Conservation (phyloP, 2,797 vertebrate genomes). For the Syngnathus rostellatus region DNA sequence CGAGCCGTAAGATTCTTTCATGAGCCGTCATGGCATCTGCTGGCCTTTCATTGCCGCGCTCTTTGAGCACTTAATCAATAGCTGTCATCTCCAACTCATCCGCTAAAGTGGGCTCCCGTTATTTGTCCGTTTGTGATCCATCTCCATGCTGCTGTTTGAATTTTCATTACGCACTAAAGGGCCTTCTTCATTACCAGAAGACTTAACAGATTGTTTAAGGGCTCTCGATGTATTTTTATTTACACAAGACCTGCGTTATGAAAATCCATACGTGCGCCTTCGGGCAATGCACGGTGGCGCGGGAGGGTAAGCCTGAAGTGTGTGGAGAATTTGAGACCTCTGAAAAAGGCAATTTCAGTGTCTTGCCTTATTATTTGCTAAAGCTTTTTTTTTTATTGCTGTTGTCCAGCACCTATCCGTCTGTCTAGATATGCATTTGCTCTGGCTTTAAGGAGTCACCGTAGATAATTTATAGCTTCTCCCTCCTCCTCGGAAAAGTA, state of each 20-base stretch:
- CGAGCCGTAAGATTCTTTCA: slow-evolving; percentile 64
- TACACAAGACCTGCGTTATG: slow-evolving; percentile 40
- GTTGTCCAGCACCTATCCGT: slow-evolving; percentile 53
- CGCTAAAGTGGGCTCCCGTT: slow-evolving; percentile 50
- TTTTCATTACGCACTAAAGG: slow-evolving; percentile 59
- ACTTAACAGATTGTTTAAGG: slow-evolving; percentile 64
- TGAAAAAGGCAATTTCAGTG: slow-evolving; percentile 49
- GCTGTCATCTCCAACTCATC: slow-evolving; percentile 66
- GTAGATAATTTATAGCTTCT: slow-evolving; percentile 60
- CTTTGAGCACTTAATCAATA: slow-evolving; percentile 71
- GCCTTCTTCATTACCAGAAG: slow-evolving; percentile 51
- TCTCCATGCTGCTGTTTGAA: slow-evolving; percentile 59
- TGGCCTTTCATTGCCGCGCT: slow-evolving; percentile 54
- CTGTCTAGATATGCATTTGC: slow-evolving; percentile 50
- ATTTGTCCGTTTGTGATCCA: slow-evolving; percentile 52
- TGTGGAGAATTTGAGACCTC: slow-evolving; percentile 42
- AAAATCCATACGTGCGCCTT: slow-evolving; percentile 51
- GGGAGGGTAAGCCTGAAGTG: slow-evolving; percentile 29
- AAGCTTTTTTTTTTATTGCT: slow-evolving; percentile 64
- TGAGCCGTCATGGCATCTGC: slow-evolving; percentile 49
- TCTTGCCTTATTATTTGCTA: slow-evolving; percentile 56
- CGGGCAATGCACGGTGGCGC: slow-evolving; percentile 40
- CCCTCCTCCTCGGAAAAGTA: slow-evolving; percentile 33
- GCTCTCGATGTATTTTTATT: slow-evolving; percentile 55
- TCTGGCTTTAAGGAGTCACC: slow-evolving; percentile 55